Percentiles rank a stretch among this genome's conserved stretches.
Evolutionary conservation across 2,113 vertebrate species (phyloP).

Genomic region (Paramormyrops kingsleyae): DNA sequence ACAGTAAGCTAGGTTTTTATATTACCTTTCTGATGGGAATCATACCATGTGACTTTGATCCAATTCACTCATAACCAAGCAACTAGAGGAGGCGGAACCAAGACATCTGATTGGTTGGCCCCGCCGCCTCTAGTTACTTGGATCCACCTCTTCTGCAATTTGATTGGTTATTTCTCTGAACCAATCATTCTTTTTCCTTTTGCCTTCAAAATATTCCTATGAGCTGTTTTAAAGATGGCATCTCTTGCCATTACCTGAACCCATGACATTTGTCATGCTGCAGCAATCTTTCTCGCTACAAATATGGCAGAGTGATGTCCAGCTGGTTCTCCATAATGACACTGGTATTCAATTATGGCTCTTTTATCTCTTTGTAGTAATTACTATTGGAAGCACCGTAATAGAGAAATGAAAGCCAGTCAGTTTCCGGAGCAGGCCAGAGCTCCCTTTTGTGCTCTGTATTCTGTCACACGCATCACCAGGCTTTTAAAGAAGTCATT

Average conservation of each 20-base stretch:
- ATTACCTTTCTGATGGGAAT: not conserved
- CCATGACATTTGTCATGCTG: not conserved
- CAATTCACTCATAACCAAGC: not conserved
- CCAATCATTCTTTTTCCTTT: not conserved
- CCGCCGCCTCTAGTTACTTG: not conserved
- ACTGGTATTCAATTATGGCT: not conserved
- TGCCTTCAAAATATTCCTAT: not conserved
- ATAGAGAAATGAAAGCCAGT: not conserved
- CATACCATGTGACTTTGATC: not conserved
- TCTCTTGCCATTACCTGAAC: not conserved
- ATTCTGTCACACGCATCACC: not conserved
- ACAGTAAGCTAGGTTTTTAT: not conserved
- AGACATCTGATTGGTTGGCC: not conserved
- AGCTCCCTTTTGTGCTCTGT: no score
- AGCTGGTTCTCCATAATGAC: not conserved
- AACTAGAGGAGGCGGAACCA: not conserved
- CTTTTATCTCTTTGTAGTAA: not conserved
- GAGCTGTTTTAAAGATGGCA: not conserved
- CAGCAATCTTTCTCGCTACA: not conserved
- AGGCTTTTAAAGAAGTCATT: not conserved
- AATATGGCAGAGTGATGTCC: not conserved
- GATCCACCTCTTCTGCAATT: not conserved
- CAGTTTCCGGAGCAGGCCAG: not conserved
- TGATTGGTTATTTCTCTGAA: not conserved
- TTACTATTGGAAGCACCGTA: not conserved